Evolutionary conservation across 1,140 invertebrate species (phyloP), one percentile per base, ranked within the genome.

Genomic region (Drosophila asahinai): DNA sequence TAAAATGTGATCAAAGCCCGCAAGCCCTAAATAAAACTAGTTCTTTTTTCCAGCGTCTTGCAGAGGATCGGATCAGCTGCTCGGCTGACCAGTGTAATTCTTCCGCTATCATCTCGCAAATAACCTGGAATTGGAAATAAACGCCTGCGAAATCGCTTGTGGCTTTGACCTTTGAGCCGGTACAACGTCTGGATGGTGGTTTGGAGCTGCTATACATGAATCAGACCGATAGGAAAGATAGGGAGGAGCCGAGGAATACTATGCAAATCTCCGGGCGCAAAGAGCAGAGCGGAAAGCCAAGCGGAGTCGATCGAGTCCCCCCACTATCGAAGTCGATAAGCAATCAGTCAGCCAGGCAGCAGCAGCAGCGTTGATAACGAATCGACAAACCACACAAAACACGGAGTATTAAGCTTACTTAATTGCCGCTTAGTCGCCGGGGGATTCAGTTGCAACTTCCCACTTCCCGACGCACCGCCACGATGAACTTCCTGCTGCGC

Each of bases 401-500:
- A 36, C 58, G 1, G 15, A 48, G 33, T 15, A 30, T 17, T 43
- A 63, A 25, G 54, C 27, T 14, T 36, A 63, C 45, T 83, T 66
- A 80, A 73, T 49, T 71, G 55, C 59, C 25, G 48, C 19, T 55
- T 38, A 38, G 52, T n/a, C 49, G 51, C n/a, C 38, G 49, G 15
- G 30, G 47, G 64, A 42, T 33, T 60, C 36, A 74, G 64, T 52
- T 79, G 51, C 68, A 66, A 25, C 51, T 62, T 52, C 33, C 59
- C 48, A 17, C 42, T 19, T 33, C 45, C 14, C 36, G 33, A n/a
- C 60, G 67, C 63, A 67, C n/a, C 52, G 33, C 22, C 52, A 40
- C 54, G 14, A 92, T 92, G 91, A 91, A 91, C 70, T 78, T 92
- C 52, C 60, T 92, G 33, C 49, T 92, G 45, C 91, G 91, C 45